These are phyloP conservation scores for Pomacea canaliculata DNA, from an alignment of 2,888 invertebrate species.

Conservation along the genomic window DNA sequence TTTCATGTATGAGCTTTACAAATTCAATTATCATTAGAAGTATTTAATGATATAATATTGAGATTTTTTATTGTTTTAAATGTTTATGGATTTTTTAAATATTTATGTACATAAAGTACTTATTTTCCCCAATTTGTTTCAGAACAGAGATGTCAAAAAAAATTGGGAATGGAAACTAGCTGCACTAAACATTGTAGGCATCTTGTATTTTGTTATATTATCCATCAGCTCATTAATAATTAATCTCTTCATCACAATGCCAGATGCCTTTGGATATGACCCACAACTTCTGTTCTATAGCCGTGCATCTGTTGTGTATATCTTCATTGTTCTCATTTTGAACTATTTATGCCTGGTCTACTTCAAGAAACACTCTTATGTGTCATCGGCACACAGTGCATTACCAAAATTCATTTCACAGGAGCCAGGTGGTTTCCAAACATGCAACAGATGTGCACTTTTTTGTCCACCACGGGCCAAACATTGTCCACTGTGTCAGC, in stretches of 20 bases:
- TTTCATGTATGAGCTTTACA: too few species aligned
- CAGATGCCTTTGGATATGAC: slow-evolving; percentile 35
- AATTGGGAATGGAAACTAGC: slow-evolving; percentile 28
- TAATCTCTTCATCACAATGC: slow-evolving; percentile 43
- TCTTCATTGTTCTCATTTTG: slow-evolving; percentile 42
- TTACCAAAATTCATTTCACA: slow-evolving; percentile 4
- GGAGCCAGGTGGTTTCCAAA: slow-evolving; percentile 10
- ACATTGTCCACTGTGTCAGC: slow-evolving; percentile 69
- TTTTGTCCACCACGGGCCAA: slow-evolving; percentile 61
- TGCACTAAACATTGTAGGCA: slow-evolving; percentile 42
- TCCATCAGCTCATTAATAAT: slow-evolving; percentile 36
- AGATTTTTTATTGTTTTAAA: too few species aligned
- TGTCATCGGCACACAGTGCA: slow-evolving; percentile 13
- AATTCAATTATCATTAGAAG: too few species aligned
- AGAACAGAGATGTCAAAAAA: too few species aligned
- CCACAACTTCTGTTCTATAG: slow-evolving; percentile 28
- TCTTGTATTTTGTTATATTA: slow-evolving; percentile 43
- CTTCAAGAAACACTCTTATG: slow-evolving; percentile 37
- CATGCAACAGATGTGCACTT: slow-evolving; percentile 51
- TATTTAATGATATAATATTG: too few species aligned
- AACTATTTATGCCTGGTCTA: slow-evolving; percentile 49
- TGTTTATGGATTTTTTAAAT: too few species aligned
- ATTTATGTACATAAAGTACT: too few species aligned
- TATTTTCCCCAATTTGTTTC: too few species aligned
- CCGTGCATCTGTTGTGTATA: slow-evolving; percentile 38